Evolutionary conservation across 2,797 vertebrate species (phyloP).

Genomic region (Morus bassanus): DNA sequence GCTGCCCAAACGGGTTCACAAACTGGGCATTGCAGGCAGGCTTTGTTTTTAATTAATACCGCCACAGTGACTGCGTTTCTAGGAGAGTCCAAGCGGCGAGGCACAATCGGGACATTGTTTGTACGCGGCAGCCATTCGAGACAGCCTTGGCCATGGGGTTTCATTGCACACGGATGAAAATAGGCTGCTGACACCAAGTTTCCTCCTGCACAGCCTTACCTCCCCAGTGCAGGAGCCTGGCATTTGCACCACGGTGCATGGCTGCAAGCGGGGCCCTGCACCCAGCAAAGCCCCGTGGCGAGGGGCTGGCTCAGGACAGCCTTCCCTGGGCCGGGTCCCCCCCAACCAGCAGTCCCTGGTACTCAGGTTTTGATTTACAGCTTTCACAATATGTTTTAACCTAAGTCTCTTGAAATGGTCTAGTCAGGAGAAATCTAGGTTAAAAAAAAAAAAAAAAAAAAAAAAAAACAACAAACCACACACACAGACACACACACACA

Average conservation of each 20-base stretch:
- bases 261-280: background rate
- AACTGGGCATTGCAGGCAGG: background rate
- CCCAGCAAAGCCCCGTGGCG: fast-evolving
- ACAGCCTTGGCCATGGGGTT: background rate
- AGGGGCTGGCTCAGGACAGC: fast-evolving
- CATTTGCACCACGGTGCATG: fast-evolving
- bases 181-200: background rate
- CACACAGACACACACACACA: no score
- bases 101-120: conserved; percentile 21
- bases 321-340: background rate
- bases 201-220: background rate
- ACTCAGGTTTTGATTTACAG: background rate
- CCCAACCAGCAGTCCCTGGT: background rate
- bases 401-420: background rate
- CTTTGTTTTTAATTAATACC: conserved; percentile 10
- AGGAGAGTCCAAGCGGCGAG: background rate
- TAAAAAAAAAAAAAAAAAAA: background rate
- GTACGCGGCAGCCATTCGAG: fast-evolving
- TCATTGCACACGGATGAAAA: background rate
- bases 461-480: no score
- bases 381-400: background rate
- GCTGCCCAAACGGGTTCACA: background rate
- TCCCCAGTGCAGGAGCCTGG: background rate
- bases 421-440: background rate
- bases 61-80: background rate